A percentile compares a stretch with the other conserved stretches of the same genome.
phyloP scores from a whole-genome alignment of 2,888 invertebrate species.

The Bursaphelenchus okinawaensis region DNA sequence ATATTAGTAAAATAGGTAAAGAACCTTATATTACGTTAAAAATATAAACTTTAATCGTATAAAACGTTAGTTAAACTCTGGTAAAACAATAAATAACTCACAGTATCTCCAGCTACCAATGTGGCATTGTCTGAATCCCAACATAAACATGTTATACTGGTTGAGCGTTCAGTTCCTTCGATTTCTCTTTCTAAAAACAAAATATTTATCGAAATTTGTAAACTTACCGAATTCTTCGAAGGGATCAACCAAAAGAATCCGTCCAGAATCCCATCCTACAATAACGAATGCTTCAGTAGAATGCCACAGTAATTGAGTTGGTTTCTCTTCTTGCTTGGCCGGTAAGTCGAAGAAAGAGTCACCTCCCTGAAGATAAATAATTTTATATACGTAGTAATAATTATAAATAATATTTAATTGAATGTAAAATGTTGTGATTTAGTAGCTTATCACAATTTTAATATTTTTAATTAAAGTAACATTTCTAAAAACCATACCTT shows the following conservation, averaged over 20 bases:
- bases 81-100: no score
- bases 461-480: no score
- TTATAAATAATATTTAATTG: no score
- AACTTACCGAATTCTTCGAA: conserved; percentile 22
- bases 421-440: no score
- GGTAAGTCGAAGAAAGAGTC: conserved; percentile 29
- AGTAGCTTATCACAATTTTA: no score
- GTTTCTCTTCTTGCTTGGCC: conserved; percentile 8
- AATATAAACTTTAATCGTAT: no score
- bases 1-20: no score
- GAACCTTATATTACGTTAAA: no score
- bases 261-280: conserved; percentile 47
- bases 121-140: conserved; percentile 21
- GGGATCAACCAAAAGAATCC: conserved; percentile 29
- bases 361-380: conserved; percentile 28
- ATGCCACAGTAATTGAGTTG: conserved; percentile 37
- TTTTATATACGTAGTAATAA: no score
- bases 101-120: conserved; percentile 24
- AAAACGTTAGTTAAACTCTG: no score
- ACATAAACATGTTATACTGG: neutral
- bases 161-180: neutral
- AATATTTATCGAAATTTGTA: conserved; percentile 4
- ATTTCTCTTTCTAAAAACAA: conserved; percentile 18
- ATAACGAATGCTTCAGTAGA: conserved; percentile 36
- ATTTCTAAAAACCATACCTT: conserved; percentile 24